Conservation (phyloP, 2,113 vertebrate genomes). For the Crypturellus undulatus region DNA sequence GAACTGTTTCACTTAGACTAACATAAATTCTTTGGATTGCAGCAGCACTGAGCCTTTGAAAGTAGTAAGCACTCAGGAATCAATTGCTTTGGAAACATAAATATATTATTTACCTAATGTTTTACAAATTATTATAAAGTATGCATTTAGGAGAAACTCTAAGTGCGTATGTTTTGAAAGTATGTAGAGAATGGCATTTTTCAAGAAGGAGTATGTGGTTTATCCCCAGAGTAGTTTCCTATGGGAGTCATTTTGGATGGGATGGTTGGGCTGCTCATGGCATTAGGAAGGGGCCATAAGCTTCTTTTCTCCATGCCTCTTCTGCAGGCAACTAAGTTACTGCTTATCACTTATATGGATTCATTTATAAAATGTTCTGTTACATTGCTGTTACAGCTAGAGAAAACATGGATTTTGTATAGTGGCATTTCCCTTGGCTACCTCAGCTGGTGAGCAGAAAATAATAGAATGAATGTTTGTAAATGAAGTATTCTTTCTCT, state of each 20-base stretch:
- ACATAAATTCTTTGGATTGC: not conserved
- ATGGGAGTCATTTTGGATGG: not conserved
- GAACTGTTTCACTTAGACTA: not conserved
- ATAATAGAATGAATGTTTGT: not conserved
- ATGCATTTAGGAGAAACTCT: not conserved
- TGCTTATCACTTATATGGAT: not conserved
- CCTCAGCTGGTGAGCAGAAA: not conserved
- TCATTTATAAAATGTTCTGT: slow-evolving; percentile 15
- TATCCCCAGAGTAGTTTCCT: not conserved
- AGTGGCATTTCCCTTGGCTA: slow-evolving; percentile 3
- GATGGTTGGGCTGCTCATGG: not conserved
- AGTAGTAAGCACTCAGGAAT: not conserved
- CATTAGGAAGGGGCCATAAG: not conserved
- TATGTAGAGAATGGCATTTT: rapidly evolving
- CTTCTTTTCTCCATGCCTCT: not conserved
- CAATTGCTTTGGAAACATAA: not conserved
- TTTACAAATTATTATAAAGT: not conserved
- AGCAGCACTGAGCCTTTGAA: not conserved
- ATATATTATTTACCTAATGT: not conserved
- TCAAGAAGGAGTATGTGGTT: not conserved
- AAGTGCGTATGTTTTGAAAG: not conserved
- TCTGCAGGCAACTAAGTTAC: not conserved
- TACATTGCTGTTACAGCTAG: not conserved
- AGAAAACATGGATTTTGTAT: slow-evolving; percentile 5
- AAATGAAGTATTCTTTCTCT: not conserved